Conservation (phyloP, 2,888 invertebrate species). For the Panzeria rudis region DNA sequence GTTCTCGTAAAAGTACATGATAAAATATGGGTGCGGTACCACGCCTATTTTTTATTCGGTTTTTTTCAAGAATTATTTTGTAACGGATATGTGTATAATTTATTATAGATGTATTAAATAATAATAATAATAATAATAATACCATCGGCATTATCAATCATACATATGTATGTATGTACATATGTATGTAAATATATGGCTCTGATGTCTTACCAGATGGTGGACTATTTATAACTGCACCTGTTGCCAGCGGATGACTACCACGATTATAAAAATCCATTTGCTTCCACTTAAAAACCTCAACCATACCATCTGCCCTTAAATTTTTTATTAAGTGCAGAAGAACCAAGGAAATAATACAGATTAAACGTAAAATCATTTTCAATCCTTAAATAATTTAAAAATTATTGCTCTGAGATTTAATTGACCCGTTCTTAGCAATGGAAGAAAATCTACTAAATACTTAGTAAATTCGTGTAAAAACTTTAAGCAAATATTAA, state of each 20-base stretch:
- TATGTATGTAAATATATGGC: background rate
- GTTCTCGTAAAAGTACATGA: too few relatives aligned
- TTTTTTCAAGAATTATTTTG: too few relatives aligned
- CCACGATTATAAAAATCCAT: slow-evolving; percentile 81
- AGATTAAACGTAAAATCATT: slow-evolving; percentile 48
- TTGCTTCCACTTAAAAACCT: slow-evolving; percentile 82
- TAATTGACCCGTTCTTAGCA: slow-evolving; percentile 16
- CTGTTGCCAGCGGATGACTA: slow-evolving; percentile 45
- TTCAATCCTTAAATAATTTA: slow-evolving; percentile 15
- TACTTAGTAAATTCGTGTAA: background rate
- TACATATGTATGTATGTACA: slow-evolving; percentile 2
- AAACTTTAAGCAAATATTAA: background rate
- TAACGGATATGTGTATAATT: too few relatives aligned
- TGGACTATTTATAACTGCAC: slow-evolving; percentile 1
- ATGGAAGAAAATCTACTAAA: slow-evolving; percentile 40
- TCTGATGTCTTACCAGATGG: slow-evolving; percentile 26
- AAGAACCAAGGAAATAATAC: slow-evolving; percentile 4
- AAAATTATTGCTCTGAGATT: background rate
- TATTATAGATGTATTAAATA: too few relatives aligned
- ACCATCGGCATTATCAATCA: too few relatives aligned
- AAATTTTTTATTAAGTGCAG: slow-evolving; percentile 41
- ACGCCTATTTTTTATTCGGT: too few relatives aligned
- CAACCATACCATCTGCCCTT: slow-evolving; percentile 77
- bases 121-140: too few relatives aligned
- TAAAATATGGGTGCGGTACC: too few relatives aligned